Conservation (phyloP, 2,888 invertebrate species). For the Dichetophora obliterata region DNA sequence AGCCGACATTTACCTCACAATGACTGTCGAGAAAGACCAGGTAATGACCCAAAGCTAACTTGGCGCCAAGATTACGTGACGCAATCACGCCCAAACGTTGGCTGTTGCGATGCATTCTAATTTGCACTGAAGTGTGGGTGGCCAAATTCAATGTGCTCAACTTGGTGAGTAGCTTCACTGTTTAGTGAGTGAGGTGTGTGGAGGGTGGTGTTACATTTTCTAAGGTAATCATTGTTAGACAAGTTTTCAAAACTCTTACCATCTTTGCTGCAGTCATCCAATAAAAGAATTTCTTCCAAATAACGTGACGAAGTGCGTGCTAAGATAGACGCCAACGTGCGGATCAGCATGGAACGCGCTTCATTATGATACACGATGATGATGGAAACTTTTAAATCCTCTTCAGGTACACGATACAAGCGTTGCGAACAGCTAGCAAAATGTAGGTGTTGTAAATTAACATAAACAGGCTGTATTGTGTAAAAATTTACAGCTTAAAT, state of each 20-base stretch:
- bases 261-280: slow-evolving; percentile 64
- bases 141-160: slow-evolving; percentile 20
- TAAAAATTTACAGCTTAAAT: no score
- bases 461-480: neutral
- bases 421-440: slow-evolving; percentile 54
- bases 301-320: slow-evolving; percentile 56
- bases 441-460: neutral
- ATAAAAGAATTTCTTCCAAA: slow-evolving; percentile 62
- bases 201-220: neutral
- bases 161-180: slow-evolving; percentile 20
- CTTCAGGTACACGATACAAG: slow-evolving; percentile 48
- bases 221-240: neutral
- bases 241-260: slow-evolving; percentile 51
- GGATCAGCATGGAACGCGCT: slow-evolving; percentile 60
- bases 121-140: slow-evolving; percentile 22
- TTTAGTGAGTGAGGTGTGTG: neutral
- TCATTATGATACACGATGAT: slow-evolving; percentile 65
- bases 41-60: slow-evolving; percentile 63
- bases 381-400: slow-evolving; percentile 56
- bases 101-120: slow-evolving; percentile 54
- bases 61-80: slow-evolving; percentile 68
- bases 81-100: slow-evolving; percentile 65
- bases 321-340: slow-evolving; percentile 61
- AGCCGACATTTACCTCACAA: slow-evolving; percentile 68
- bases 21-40: slow-evolving; percentile 70